Conservation (phyloP, 1,140 invertebrate species). For the Cyclina sinensis region DNA sequence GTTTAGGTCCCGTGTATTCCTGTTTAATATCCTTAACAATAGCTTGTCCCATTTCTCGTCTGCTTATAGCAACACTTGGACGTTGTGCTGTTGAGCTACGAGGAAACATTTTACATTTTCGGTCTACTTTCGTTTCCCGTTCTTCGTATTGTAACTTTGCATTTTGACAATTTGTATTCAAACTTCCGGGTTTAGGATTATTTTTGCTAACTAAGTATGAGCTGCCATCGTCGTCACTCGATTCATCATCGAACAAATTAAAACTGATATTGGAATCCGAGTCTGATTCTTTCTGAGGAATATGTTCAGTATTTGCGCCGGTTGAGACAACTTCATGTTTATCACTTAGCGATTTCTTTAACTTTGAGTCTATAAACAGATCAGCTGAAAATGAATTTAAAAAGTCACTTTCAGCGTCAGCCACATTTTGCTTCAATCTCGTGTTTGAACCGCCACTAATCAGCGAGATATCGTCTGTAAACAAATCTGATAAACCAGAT, state of each 20-base stretch:
- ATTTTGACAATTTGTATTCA: neutral
- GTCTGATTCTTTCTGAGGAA: neutral
- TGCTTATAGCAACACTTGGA: neutral
- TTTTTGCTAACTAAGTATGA: neutral
- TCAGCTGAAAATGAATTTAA: neutral
- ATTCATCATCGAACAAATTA: conserved; percentile 8
- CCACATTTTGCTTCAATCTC: neutral
- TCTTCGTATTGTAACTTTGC: neutral
- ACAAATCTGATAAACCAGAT: neutral
- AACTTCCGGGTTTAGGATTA: neutral
- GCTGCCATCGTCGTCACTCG: neutral
- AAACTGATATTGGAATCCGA: neutral
- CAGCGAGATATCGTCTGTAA: too few species aligned
- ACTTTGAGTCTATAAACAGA: neutral
- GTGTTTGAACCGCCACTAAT: too few species aligned
- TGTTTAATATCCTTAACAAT: neutral
- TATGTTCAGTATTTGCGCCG: too few species aligned
- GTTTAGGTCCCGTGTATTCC: conserved; percentile 26
- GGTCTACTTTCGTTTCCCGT: conserved; percentile 9
- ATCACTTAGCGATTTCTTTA: too few species aligned
- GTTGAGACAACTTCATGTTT: too few species aligned
- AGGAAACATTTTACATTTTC: neutral
- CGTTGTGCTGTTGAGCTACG: neutral
- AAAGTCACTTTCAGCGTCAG: neutral
- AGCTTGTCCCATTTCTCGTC: neutral